phyloP scores from a whole-genome alignment of 2,797 vertebrate species.

The Nannoperca australis region DNA sequence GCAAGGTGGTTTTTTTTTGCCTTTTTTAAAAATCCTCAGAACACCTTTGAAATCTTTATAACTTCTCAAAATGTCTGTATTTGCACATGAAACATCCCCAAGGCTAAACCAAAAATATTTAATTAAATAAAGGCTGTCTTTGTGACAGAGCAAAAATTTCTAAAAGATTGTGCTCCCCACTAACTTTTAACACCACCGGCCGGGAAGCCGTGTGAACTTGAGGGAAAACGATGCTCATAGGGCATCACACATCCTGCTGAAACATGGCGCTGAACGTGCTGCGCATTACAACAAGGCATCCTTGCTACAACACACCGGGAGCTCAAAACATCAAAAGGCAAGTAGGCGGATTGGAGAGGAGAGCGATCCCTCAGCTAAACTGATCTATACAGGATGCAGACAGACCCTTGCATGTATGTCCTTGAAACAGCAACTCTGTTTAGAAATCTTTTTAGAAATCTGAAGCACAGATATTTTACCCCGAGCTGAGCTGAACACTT shows the following conservation, averaged over 20 bases:
- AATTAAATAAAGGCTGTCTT: constrained; percentile 6
- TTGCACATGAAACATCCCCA: constrained; percentile 15
- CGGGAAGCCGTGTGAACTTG: constrained; percentile 29
- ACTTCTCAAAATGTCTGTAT: constrained; percentile 12
- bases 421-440: constrained; percentile 26
- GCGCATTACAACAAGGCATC: constrained; percentile 38
- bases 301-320: constrained; percentile 28
- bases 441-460: neutral
- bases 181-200: neutral
- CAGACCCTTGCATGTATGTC: neutral
- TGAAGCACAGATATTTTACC: neutral
- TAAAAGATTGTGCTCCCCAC: constrained; percentile 1
- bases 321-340: constrained; percentile 49
- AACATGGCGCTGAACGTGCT: constrained; percentile 24
- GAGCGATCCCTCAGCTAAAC: constrained; percentile 37
- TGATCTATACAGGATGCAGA: constrained; percentile 20
- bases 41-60: constrained; percentile 25
- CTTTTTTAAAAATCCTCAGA: constrained; percentile 1
- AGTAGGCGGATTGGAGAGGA: constrained; percentile 32
- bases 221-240: constrained; percentile 16
- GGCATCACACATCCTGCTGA: constrained; percentile 28
- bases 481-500: constrained; percentile 12
- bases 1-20: too few relatives aligned
- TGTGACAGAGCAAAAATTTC: constrained; percentile 35
- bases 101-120: neutral